These are phyloP conservation scores for Albula goreensis DNA, from an alignment of 2,113 vertebrate genomes.

Conservation along the genomic window DNA sequence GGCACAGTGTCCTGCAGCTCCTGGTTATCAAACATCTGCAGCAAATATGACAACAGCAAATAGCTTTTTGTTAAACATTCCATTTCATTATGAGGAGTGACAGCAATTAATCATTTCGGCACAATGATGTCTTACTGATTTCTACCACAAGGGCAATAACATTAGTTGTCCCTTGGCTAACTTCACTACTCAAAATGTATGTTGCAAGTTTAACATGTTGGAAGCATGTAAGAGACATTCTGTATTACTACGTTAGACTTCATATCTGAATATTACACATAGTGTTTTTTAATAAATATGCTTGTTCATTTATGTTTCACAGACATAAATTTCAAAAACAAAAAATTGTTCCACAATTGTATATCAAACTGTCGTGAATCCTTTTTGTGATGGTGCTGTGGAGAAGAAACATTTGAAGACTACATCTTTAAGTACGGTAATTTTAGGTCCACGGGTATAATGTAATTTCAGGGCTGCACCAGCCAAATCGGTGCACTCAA, in stretches of 20 bases:
- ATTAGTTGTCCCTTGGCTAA: background rate
- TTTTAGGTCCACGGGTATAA: background rate
- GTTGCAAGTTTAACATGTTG: background rate
- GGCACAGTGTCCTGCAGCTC: background rate
- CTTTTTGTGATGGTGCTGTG: no score
- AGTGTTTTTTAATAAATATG: background rate
- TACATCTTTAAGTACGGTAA: background rate
- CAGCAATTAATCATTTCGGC: background rate
- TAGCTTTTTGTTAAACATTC: background rate
- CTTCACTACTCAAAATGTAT: background rate
- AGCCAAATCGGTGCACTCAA: background rate
- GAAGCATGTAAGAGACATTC: background rate
- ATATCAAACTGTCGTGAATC: no score
- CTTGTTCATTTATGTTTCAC: no score
- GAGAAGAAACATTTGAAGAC: no score
- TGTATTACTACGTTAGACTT: background rate
- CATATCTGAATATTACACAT: background rate
- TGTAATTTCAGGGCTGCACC: background rate
- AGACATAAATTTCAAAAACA: no score
- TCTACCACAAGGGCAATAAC: background rate
- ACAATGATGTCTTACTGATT: background rate
- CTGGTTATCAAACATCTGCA: background rate
- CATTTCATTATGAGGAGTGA: background rate
- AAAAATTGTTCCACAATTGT: no score
- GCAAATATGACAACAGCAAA: background rate